Evolutionary conservation across 2,888 invertebrate genomes (phyloP).

Genomic region (Antheraea yamamai): DNA sequence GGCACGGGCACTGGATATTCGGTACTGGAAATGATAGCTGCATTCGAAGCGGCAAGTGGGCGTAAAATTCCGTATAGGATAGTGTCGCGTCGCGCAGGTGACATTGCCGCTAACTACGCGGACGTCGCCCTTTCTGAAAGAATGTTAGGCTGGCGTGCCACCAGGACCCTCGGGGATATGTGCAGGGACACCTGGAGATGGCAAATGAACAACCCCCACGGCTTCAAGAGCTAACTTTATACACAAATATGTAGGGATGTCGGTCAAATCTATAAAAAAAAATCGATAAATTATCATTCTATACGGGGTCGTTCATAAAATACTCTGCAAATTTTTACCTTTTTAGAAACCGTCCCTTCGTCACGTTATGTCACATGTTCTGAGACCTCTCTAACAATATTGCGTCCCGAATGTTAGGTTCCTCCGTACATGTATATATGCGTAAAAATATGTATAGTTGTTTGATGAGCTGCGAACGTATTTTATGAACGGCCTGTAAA

Average conservation of each 20-base stretch:
- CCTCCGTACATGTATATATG: too few relatives aligned
- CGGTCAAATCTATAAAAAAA: neutral
- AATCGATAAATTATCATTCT: neutral
- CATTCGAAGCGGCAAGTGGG: constrained; percentile 90
- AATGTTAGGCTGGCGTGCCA: constrained; percentile 92
- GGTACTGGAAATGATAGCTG: constrained; percentile 91
- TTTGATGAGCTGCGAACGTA: too few relatives aligned
- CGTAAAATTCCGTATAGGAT: constrained; percentile 87
- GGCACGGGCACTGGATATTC: constrained; percentile 92
- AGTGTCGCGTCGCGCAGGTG: constrained; percentile 89
- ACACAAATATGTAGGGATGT: neutral
- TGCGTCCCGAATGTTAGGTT: too few relatives aligned
- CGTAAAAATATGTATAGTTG: too few relatives aligned
- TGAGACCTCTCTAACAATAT: too few relatives aligned
- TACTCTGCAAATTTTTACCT: too few relatives aligned
- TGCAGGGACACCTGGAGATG: constrained; percentile 94
- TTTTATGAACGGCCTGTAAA: neutral
- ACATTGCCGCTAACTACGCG: constrained; percentile 92
- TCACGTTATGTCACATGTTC: too few relatives aligned
- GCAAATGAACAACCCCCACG: constrained; percentile 92
- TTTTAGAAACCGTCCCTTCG: too few relatives aligned
- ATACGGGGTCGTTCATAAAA: neutral
- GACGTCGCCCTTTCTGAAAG: constrained; percentile 88
- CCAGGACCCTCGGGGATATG: constrained; percentile 90
- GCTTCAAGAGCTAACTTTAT: constrained; percentile 71